A percentile compares a stretch with the other conserved stretches of the same genome.
Conservation (phyloP, 2,113 vertebrate genomes). For the Aix galericulata region DNA sequence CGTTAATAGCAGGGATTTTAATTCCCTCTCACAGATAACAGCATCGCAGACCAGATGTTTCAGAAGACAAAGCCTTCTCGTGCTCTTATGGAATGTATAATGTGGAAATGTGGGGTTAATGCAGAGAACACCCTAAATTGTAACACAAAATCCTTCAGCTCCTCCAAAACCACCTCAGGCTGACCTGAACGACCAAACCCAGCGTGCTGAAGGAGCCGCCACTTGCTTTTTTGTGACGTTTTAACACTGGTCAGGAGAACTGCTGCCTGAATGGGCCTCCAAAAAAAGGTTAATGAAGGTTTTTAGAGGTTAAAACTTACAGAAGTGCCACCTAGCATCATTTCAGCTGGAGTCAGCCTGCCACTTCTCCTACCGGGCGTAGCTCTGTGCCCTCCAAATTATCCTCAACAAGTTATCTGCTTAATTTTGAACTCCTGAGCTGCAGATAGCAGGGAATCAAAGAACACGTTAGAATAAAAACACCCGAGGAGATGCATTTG, state of each 20-base stretch:
- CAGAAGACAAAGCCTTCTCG: not conserved
- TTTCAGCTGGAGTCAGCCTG: not conserved
- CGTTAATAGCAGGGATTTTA: not conserved
- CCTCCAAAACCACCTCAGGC: not conserved
- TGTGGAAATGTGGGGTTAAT: not conserved
- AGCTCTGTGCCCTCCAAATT: not conserved
- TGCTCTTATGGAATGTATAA: not conserved
- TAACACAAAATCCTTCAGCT: fast-evolving
- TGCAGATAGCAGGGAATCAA: not conserved
- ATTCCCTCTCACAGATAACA: conserved; percentile 1
- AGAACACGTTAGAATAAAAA: not conserved
- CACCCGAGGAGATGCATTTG: not conserved
- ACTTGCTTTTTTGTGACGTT: not conserved
- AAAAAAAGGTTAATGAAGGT: not conserved
- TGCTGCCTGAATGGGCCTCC: not conserved
- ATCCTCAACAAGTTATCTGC: not conserved
- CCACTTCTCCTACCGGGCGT: not conserved
- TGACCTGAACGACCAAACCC: not conserved
- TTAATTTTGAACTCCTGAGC: conserved; percentile 5
- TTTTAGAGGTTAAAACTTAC: not conserved
- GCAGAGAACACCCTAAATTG: not conserved
- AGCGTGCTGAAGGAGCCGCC: not conserved
- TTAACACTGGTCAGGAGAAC: not conserved
- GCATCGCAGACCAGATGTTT: not conserved
- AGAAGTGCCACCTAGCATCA: not conserved